Conservation (phyloP, 2,797 vertebrate species). For the Huso huso region DNA sequence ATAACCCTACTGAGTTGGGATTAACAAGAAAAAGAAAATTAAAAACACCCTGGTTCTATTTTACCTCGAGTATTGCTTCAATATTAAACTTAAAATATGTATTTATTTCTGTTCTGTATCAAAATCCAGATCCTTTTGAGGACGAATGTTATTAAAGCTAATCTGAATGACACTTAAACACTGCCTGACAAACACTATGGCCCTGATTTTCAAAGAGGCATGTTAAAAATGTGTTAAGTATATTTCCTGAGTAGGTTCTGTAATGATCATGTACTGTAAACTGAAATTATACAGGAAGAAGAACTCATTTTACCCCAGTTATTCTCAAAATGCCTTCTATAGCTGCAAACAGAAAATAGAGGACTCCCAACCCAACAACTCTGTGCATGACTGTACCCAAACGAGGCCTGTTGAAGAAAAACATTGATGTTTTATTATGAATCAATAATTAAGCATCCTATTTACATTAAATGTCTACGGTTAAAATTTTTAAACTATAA, state of each 20-base stretch:
- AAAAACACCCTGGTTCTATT: background rate
- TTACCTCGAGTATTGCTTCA: too few species aligned
- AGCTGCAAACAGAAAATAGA: conserved; percentile 72
- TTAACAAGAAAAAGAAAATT: conserved; percentile 21
- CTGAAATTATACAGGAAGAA: too few species aligned
- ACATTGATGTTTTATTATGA: background rate
- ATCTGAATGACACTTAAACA: too few species aligned
- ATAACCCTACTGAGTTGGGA: conserved; percentile 42
- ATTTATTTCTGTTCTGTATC: too few species aligned
- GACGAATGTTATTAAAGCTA: too few species aligned
- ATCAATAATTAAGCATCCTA: background rate
- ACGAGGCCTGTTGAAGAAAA: conserved; percentile 56
- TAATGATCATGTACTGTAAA: too few species aligned
- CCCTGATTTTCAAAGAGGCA: background rate
- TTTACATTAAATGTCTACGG: background rate
- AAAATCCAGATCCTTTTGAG: too few species aligned
- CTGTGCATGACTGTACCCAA: conserved; percentile 78
- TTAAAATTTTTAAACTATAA: background rate
- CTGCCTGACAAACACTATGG: background rate
- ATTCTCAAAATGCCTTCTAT: conserved; percentile 75
- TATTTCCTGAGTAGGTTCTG: background rate
- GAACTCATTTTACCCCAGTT: conserved; percentile 61
- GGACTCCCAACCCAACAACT: conserved; percentile 71
- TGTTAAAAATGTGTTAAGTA: background rate
- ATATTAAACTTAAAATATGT: too few species aligned